A percentile compares a stretch with the other conserved stretches of the same genome.
Evolutionary conservation across 2,113 vertebrate species (phyloP).

Genomic region (Glaucidium brasilianum): DNA sequence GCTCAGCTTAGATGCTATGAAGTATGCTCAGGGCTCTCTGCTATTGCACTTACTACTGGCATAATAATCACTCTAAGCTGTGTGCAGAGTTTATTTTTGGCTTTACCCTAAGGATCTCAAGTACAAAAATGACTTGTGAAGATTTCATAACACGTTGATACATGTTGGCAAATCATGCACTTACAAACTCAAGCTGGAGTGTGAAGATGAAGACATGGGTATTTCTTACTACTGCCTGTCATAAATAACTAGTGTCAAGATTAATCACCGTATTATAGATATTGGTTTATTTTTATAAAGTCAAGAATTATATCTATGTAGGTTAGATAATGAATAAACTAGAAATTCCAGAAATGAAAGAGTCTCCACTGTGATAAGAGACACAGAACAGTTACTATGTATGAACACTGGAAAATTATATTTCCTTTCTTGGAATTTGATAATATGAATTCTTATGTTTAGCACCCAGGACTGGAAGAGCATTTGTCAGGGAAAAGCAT

Average conservation of each 20-base stretch:
- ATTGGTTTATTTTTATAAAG: not conserved
- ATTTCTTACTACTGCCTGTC: not conserved
- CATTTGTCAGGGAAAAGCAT: not conserved
- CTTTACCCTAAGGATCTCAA: not conserved
- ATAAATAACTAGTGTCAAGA: not conserved
- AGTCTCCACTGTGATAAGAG: not conserved
- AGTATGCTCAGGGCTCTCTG: not conserved
- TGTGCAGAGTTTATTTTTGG: not conserved
- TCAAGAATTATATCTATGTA: not conserved
- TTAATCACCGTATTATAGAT: not conserved
- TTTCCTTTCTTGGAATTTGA: not conserved
- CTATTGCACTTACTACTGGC: not conserved
- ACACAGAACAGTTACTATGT: not conserved
- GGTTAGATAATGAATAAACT: not conserved
- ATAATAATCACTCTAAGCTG: not conserved
- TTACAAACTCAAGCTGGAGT: not conserved
- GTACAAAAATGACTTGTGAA: not conserved
- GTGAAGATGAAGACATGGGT: not conserved
- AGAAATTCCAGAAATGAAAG: not conserved
- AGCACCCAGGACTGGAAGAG: not conserved
- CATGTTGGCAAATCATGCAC: not conserved
- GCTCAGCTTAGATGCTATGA: not conserved
- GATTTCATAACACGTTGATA: not conserved
- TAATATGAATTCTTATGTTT: not conserved
- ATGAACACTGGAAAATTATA: not conserved